Evolutionary conservation across 2,888 invertebrate species (phyloP), one percentile per base, ranked within the genome.

Genomic region (Lasius platythorax): DNA sequence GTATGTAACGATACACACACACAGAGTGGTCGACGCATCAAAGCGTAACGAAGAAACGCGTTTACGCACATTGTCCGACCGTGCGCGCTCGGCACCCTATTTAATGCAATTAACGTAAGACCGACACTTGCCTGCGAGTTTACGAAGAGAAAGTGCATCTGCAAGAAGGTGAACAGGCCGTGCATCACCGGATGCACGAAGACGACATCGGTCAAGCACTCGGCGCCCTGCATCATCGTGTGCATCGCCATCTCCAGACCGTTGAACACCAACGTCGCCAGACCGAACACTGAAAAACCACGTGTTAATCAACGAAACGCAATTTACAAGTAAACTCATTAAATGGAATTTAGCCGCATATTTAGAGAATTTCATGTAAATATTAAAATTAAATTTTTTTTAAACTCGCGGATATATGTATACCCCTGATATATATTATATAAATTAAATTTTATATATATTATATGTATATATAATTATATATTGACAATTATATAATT

Each of bases 111-210:
- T 58, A 79, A 63, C 72, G 37, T 50, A 73, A 81, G 46, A 72
- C 33, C 12, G 33, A 72, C 33, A 23, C 83, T 93, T 91, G 95
- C 96, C 95, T 96, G 96, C 0, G 96, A 96, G 90, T 96, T 96
- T 83, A 96, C 96, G 89, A 96, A 96, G 67, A 96, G 95, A 91
- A 96, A 96, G 91, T 96, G 96, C 96, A 96, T 96, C 92, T 96
- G 96, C 61, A 96, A 92, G 90, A 96, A 96, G 18, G 96, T 96
- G 93, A 96, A 96, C 68, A 96, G 94, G 28, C 96, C 96, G 85
- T 96, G 95, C n/a, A 96, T 93, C 70, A 96, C 95, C 2, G 96
- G 96, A 92, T 96, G 96, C 4, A 96, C 95, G 83, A 96, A 96
- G 68, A 96, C 95, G 53, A 96, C 95, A 86, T 96, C 95, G 88